Evolutionary conservation across 1,140 invertebrate species (phyloP).

Genomic region (Telenomus remus): DNA sequence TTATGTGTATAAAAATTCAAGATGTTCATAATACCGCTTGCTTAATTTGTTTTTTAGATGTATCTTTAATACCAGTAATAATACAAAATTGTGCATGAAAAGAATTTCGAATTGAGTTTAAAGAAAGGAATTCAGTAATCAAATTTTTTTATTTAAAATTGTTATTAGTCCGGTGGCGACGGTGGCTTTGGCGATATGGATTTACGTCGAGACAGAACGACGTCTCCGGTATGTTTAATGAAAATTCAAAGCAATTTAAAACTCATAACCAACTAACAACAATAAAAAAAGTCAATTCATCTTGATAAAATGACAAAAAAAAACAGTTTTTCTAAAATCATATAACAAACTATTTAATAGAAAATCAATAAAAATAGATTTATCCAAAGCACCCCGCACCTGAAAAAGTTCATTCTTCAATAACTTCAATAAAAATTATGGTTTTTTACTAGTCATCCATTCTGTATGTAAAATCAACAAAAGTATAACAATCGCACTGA

Average conservation of each 20-base stretch:
- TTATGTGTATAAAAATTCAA: conserved; percentile 14
- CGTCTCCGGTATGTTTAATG: conserved; percentile 70
- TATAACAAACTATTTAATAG: no score
- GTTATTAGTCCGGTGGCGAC: conserved; percentile 73
- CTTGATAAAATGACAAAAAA: no score
- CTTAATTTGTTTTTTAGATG: conserved; percentile 39
- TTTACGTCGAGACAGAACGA: conserved; percentile 68
- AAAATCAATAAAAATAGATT: no score
- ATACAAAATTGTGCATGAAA: no score
- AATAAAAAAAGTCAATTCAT: no score
- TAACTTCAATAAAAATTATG: conserved; percentile 30
- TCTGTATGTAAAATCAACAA: conserved; percentile 64
- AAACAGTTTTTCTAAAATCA: no score
- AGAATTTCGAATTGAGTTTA: no score
- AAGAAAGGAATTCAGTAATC: conserved; percentile 6
- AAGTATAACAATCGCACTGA: conserved; percentile 55
- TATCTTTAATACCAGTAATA: no score
- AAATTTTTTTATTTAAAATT: conserved; percentile 58
- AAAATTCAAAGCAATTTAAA: conserved; percentile 21
- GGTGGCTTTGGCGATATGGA: conserved; percentile 73
- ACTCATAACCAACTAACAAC: conserved; percentile 14
- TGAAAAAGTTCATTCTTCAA: no score
- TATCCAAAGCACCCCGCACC: no score
- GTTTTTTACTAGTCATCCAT: conserved; percentile 68
- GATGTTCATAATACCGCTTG: conserved; percentile 20